Evolutionary conservation across 1,140 invertebrate genomes (phyloP).

Genomic region (Ganaspis sp.): DNA sequence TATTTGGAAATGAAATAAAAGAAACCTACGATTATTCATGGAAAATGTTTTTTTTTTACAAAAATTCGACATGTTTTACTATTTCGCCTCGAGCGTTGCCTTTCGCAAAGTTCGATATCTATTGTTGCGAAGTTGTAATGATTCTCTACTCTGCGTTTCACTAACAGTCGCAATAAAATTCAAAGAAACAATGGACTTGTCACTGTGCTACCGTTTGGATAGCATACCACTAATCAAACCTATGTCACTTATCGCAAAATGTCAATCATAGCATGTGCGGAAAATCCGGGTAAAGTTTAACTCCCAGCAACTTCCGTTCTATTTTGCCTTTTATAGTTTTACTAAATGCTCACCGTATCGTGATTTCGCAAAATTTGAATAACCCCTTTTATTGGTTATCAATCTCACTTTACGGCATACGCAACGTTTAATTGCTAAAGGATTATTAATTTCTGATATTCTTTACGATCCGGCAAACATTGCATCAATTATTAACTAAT

Average conservation of each 20-base stretch:
- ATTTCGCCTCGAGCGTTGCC: neutral
- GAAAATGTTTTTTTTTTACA: neutral
- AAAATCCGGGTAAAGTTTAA: neutral
- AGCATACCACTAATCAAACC: neutral
- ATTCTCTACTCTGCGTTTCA: neutral
- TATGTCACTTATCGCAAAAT: neutral
- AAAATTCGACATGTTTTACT: neutral
- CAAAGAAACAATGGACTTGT: constrained; percentile 8
- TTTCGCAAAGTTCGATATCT: neutral
- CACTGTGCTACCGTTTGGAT: neutral
- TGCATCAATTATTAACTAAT: too few relatives aligned
- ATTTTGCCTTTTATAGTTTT: neutral
- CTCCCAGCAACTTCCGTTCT: neutral
- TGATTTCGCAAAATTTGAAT: neutral
- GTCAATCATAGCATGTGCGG: neutral
- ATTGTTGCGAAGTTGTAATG: neutral
- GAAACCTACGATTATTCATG: too few relatives aligned
- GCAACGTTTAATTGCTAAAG: neutral
- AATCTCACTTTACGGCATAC: neutral
- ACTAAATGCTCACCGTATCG: neutral
- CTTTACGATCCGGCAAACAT: too few relatives aligned
- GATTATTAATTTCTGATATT: too few relatives aligned
- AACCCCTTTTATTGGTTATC: neutral
- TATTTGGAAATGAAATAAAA: too few relatives aligned
- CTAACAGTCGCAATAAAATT: constrained; percentile 21